Base-by-base conservation (phyloP, 2,797 vertebrate species). In the Microcaecilia unicolor region DNA sequence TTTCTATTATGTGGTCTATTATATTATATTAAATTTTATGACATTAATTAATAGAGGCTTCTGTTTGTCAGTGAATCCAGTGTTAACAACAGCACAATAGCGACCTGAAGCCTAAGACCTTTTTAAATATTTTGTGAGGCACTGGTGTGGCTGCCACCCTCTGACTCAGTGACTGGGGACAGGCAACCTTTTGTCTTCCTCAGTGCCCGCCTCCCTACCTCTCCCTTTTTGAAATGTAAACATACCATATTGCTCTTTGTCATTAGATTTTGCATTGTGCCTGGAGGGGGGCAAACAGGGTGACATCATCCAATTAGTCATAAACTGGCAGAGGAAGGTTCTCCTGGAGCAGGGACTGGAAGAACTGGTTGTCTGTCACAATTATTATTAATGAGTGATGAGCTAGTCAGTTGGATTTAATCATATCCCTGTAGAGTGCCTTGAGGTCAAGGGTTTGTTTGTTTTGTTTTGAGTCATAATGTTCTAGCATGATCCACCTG, bases 51-150 rank as follows among this genome's bases (percentile, higher is more conserved):
- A 64, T 66, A 55, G 61, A 35, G 4, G 69, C 62, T 51, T 54
- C 63, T 67, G 77, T 69, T 56, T 64, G 11, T 33, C 51, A 30
- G 57, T 80, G 82, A 88, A 81, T 76, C 64, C 55, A 64, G 76
- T 63, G 81, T 85, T 81, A 83, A 75, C 47, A 45, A 25, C 26
- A 59, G 71, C 55, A 85, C 80, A 84, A 77, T 73, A 67, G 74
- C 63, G n/a, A 67, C 41, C 34, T 50, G 56, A 65, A 71, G 62
- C 48, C 57, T 64, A 64, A 70, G 70, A 51, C 50, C 47, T 64
- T 67, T 72, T 61, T 67, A 54, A 61, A 74, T 76, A 31, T 70
- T 61, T 58, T 13, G 31, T 63, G 50, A 47, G 48, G 46, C 52
- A 41, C 63, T 37, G 57, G 45, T 9, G 52, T 51, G 81, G 78